A percentile compares a stretch with the other conserved stretches of the same genome.
Evolutionary conservation across 1,140 invertebrate genomes (phyloP).

Genomic region (Bombus vancouverensis): DNA sequence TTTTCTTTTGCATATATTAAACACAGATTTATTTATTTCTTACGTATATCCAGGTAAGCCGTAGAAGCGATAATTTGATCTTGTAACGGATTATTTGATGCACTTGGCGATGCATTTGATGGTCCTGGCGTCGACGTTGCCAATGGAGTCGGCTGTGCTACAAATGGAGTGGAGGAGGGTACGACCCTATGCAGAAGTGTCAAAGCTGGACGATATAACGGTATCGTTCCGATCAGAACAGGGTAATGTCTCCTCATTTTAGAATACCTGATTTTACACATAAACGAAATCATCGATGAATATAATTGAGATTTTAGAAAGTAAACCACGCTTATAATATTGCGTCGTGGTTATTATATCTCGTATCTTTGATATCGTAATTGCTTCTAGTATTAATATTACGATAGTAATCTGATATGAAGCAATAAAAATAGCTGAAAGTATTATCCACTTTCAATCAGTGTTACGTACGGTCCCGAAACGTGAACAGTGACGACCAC

Average conservation of each 20-base stretch:
- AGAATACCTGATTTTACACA: conserved; percentile 49
- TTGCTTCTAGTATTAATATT: neutral
- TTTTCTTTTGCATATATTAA: neutral
- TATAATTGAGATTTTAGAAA: neutral
- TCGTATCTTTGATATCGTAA: neutral
- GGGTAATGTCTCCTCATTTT: conserved; percentile 54
- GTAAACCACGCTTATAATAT: neutral
- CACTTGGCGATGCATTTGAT: no score
- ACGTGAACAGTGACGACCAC: conserved; percentile 40
- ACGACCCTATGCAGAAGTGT: neutral
- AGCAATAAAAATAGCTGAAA: no score
- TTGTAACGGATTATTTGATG: rapidly evolving
- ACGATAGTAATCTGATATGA: no score
- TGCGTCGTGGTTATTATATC: neutral
- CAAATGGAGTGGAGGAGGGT: rapidly evolving
- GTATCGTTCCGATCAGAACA: conserved; percentile 67
- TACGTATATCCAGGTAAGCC: neutral
- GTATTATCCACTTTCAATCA: no score
- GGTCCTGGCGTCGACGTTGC: neutral
- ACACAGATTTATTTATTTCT: neutral
- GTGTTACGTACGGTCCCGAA: conserved; percentile 23
- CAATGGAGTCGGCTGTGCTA: neutral
- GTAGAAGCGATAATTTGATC: rapidly evolving
- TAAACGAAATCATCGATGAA: neutral
- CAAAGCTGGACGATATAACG: conserved; percentile 23